phyloP scores from a whole-genome alignment of 2,888 invertebrate species.

The Heliothis peltigera region DNA sequence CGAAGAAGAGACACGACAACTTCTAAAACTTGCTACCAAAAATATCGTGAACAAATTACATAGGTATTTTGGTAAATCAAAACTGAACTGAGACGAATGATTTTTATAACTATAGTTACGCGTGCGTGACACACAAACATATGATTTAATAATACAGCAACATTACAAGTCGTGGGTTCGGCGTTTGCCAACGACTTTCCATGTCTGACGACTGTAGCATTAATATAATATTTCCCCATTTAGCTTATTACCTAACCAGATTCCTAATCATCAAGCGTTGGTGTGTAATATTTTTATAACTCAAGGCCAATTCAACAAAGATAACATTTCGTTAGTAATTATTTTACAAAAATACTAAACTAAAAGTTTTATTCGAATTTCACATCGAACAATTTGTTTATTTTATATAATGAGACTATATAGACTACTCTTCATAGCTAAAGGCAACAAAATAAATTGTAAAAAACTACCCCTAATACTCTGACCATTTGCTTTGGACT shows the following conservation, averaged over 20 bases:
- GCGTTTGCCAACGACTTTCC: slow-evolving; percentile 54
- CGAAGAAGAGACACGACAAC: background rate
- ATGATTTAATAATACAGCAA: slow-evolving; percentile 70
- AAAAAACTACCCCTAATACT: slow-evolving; percentile 12
- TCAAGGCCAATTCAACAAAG: slow-evolving; percentile 13
- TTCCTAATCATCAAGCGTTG: slow-evolving; percentile 30
- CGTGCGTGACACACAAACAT: slow-evolving; percentile 72
- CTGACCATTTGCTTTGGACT: slow-evolving; percentile 13
- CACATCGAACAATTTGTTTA: too few relatives aligned
- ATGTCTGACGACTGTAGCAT: slow-evolving; percentile 53
- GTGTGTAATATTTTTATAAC: slow-evolving; percentile 22
- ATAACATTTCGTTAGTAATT: slow-evolving; percentile 19
- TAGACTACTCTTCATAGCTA: too few relatives aligned
- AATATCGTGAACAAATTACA: slow-evolving; percentile 53
- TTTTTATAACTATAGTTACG: slow-evolving; percentile 59
- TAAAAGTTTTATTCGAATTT: slow-evolving; percentile 35
- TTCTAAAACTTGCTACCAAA: slow-evolving; percentile 2
- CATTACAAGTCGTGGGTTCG: slow-evolving; percentile 61
- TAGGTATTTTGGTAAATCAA: slow-evolving; percentile 61
- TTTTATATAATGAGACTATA: slow-evolving; percentile 13
- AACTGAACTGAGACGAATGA: slow-evolving; percentile 68
- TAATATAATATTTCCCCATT: slow-evolving; percentile 56
- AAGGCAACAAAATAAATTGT: slow-evolving; percentile 23
- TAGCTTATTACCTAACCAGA: slow-evolving; percentile 55
- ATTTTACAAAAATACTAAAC: slow-evolving; percentile 29